Base-by-base conservation (phyloP, 2,888 invertebrate species). In the Calephelis perditalis region DNA sequence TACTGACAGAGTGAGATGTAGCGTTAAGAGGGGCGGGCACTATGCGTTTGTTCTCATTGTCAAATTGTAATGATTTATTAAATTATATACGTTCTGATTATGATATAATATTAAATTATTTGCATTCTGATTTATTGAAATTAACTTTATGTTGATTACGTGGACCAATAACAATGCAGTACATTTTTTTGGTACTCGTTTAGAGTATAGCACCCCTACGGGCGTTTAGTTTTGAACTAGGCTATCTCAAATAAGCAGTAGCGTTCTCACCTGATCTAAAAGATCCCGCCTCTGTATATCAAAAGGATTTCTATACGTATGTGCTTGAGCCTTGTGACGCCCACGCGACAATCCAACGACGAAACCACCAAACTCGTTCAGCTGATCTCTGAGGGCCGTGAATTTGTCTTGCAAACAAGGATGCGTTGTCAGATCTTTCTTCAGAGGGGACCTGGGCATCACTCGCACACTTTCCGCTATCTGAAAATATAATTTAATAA, bases 281-380 rank as follows among this genome's bases (percentile, higher is more conserved):
- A 99, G 87, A 76, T 96, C 95, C 70, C 95, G 92, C 57, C 99
- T 92, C 35, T 97, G 96, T 76, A 99, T 97, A 89, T 99, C 99
- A 76, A 97, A 99, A 0, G 99, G 97, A 88, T 99, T 99, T 70
- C 98, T 93, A 79, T 96, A 98, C 47, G 95, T 94, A 67, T 91
- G 91, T 5, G 90, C 79, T 63, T 86, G 86, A 15, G 92, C 85
- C 74, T 93, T 89, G 60, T 92, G 89, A 57, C 91, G 70, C 12
- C 85, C 86, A 0, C 91, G 76, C 5, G 91, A 94, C 58, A 96
- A 91, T 3, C 95, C 95, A 5, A 96, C 95, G 2, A 96, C 95
- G 72, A 96, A 96, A 4, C 95, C 96, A 10, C 95, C 95, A 73
- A 96, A 97, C 69, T 97, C 97, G 69, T 95, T 94, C 58, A 98